Evolutionary conservation across 2,113 vertebrate species (phyloP), one percentile per base, ranked within the genome.

Genomic region (Petaurus breviceps): DNA sequence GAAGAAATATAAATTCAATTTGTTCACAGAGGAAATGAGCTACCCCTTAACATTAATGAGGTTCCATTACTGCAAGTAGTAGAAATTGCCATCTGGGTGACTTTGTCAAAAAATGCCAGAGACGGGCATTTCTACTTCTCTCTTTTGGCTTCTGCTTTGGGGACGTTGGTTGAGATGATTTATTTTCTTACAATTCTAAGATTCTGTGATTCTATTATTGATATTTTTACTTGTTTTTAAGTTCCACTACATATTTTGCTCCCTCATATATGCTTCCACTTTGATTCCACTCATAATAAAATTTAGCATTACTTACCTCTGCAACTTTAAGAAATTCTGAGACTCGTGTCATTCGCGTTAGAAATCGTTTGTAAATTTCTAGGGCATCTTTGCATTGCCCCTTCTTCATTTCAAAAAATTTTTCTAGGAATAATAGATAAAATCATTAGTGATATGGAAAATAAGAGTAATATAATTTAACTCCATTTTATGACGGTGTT

Each of bases 351-450:
- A 99, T 99, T 98, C 99, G 99, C 94, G 99, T 99, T 93, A 99
- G 98, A 99, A 99, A 99, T 94, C 99, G 99, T 98, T 99, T 99
- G 98, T 99, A 99, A 98, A 99, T 99, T 99, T 99, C 99, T 98
- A 99, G 98, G 47, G 99, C 99, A 52, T 99, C 99, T 99, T 99
- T 99, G 98, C 99, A 99, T 93, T 99, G 99, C 94, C 99, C 99
- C 98, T 99, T 99, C 98, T 99, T 99, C 99, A 99, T 99, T 98
- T 99, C 99, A 99, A 99, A 99, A 98, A 99, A 99, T 97, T 99
- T 99, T 98, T 99, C 99, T 99, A 96, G 52, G 95, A 98, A 43
- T 84, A 43, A 84, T 96, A 98, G 96, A 97, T n/a, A 97, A 91
- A 54, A 31, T 53, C 89, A 96, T 43, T 95, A 94, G 28, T 31